Evolutionary conservation across 2,797 vertebrate genomes (phyloP).

Genomic region (Rhinogobio ventralis): DNA sequence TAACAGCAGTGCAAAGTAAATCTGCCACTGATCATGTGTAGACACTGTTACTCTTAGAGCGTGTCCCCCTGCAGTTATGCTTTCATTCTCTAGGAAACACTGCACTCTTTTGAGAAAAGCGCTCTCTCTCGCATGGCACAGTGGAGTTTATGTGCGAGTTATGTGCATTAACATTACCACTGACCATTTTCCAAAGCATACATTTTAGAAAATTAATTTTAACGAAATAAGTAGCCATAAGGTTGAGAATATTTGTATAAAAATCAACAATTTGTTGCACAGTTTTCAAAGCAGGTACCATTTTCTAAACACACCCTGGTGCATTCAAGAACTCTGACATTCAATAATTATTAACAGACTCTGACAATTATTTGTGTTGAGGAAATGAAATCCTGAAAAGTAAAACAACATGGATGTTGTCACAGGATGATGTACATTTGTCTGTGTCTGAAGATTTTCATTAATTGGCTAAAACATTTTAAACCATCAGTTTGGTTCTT

Average conservation of each 20-base stretch:
- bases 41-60: no score
- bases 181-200: no score
- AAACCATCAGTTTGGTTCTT: not conserved
- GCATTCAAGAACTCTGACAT: constrained; percentile 15
- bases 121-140: not conserved
- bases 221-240: no score
- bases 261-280: not conserved
- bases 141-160: not conserved
- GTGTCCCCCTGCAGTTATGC: not conserved
- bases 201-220: no score
- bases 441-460: no score
- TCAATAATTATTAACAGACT: constrained; percentile 8
- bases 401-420: no score
- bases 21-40: no score
- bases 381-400: not conserved
- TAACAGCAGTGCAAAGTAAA: no score
- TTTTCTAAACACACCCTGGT: constrained; percentile 17
- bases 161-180: not conserved
- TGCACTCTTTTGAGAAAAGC: not conserved
- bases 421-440: no score
- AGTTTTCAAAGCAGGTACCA: constrained; percentile 16
- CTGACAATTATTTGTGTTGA: not conserved
- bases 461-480: no score
- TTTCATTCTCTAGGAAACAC: not conserved
- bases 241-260: not conserved